A percentile compares a stretch with the other conserved stretches of the same genome.
Evolutionary conservation across 1,140 invertebrate genomes (phyloP).

Genomic region (Coptotermes formosanus): DNA sequence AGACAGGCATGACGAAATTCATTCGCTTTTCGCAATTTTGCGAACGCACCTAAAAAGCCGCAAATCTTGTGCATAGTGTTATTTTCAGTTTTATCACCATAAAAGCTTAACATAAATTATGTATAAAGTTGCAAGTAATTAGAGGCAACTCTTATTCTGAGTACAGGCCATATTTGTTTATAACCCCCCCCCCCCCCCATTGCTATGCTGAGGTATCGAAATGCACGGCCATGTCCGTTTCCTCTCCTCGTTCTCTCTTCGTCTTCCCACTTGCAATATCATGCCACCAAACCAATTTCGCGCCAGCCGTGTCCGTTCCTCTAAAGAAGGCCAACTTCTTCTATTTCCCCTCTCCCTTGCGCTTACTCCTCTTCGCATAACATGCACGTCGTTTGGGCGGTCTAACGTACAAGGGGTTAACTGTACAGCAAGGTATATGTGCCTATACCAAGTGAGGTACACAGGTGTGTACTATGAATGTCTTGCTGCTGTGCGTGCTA

Average conservation of each 20-base stretch:
- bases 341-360: neutral
- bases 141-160: too few species aligned
- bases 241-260: neutral
- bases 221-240: too few species aligned
- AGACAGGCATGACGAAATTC: too few species aligned
- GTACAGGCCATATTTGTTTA: too few species aligned
- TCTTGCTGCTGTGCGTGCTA: neutral
- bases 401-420: neutral
- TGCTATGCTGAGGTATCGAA: too few species aligned
- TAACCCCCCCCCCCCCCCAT: too few species aligned
- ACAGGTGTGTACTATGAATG: constrained; percentile 10
- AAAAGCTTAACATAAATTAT: too few species aligned
- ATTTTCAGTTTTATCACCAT: too few species aligned
- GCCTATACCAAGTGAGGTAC: neutral
- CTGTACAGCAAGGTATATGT: neutral
- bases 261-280: neutral
- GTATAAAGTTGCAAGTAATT: too few species aligned
- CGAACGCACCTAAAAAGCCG: too few species aligned
- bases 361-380: neutral
- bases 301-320: neutral
- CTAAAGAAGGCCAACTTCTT: neutral
- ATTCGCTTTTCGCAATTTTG: too few species aligned
- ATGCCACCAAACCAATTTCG: neutral
- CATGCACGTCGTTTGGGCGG: neutral
- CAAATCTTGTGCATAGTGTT: too few species aligned